Conservation (phyloP, 2,888 invertebrate genomes). For the Petrophora chlorosata region DNA sequence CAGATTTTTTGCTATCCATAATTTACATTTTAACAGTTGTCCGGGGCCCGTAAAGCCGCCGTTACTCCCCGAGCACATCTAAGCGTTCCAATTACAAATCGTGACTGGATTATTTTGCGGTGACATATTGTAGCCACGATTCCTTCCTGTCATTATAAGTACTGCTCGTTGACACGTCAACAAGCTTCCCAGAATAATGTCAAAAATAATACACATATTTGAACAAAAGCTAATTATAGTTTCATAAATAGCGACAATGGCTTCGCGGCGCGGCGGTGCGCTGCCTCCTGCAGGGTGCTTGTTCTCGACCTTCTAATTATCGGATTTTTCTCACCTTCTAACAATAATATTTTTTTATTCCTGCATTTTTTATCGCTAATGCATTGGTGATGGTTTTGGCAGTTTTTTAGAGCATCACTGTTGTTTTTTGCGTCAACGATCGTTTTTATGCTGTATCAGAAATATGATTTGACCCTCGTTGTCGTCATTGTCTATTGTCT, state of each 20-base stretch:
- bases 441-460: conserved; percentile 35
- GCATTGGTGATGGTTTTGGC: conserved; percentile 40
- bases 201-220: conserved; percentile 63
- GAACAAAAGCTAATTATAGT: conserved; percentile 79
- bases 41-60: conserved; percentile 29
- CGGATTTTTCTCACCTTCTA: conserved; percentile 78
- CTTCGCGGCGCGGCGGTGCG: conserved; percentile 51
- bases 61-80: conserved; percentile 32
- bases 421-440: conserved; percentile 39
- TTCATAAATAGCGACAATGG: conserved; percentile 63
- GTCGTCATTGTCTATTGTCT: no score
- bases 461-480: conserved; percentile 28
- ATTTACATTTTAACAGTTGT: conserved; percentile 54
- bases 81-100: conserved; percentile 60
- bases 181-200: conserved; percentile 56
- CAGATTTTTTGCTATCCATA: conserved; percentile 47
- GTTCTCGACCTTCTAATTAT: conserved; percentile 71
- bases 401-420: conserved; percentile 38
- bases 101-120: conserved; percentile 61
- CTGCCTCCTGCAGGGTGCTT: conserved; percentile 57
- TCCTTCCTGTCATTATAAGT: conserved; percentile 66
- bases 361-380: conserved; percentile 56
- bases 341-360: conserved; percentile 52
- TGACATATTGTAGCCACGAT: conserved; percentile 54
- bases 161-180: conserved; percentile 71